Conservation (phyloP, 2,797 vertebrate genomes). For the Micrastur ruficollis region DNA sequence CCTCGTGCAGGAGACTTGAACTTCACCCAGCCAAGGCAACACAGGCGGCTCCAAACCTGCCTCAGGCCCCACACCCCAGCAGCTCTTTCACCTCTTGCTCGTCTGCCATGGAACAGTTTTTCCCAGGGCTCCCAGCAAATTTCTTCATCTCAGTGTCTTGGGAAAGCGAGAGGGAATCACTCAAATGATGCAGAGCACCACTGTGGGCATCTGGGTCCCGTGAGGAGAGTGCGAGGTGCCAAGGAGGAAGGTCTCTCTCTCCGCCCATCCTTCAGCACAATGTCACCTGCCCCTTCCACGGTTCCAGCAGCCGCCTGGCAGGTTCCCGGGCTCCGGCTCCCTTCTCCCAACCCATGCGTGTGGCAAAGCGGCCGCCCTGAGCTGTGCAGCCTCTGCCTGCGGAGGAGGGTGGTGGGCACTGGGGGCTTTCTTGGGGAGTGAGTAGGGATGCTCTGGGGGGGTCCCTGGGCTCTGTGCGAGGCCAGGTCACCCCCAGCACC, state of each 20-base stretch:
- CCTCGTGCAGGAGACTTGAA: not conserved
- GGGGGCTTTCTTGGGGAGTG: not conserved
- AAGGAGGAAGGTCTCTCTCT: not conserved
- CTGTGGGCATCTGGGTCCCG: accelerated
- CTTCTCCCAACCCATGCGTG: not conserved
- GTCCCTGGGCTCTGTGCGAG: accelerated
- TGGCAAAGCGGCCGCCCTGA: not conserved
- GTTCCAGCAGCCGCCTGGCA: accelerated
- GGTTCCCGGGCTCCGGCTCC: not conserved
- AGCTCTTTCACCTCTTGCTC: not conserved
- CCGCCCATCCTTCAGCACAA: not conserved
- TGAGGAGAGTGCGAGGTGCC: accelerated
- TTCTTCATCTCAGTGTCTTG: not conserved
- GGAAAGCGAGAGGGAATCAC: not conserved
- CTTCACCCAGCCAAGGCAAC: not conserved
- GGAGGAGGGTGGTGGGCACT: not conserved
- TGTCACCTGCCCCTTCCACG: not conserved
- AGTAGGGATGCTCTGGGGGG: not conserved
- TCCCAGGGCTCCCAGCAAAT: not conserved
- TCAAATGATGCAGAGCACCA: not conserved
- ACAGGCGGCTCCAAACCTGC: not conserved
- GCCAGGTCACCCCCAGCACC: not conserved
- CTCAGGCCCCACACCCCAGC: not conserved
- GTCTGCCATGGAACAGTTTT: not conserved
- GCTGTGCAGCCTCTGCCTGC: not conserved